phyloP scores from a whole-genome alignment of 2,797 vertebrate species.

The Malacoraja senta region DNA sequence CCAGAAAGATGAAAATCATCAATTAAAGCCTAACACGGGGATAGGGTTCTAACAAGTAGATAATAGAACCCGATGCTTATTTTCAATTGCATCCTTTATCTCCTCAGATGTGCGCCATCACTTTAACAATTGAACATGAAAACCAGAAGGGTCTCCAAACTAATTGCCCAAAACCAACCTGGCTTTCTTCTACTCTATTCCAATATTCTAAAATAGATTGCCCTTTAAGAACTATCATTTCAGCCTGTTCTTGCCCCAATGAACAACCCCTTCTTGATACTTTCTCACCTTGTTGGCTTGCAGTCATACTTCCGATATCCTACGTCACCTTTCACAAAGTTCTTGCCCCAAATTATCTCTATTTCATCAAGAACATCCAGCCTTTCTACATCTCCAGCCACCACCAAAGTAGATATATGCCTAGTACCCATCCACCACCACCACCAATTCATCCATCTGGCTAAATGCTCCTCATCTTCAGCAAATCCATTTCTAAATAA shows the following conservation, averaged over 20 bases:
- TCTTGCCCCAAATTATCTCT: not conserved
- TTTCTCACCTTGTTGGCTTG: not conserved
- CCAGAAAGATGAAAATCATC: not conserved
- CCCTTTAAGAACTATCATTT: not conserved
- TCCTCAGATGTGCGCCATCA: too few species aligned
- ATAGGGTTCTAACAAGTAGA: not conserved
- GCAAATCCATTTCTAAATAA: not conserved
- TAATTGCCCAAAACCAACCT: not conserved
- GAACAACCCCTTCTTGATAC: too few species aligned
- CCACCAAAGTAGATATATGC: not conserved
- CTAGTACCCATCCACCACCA: not conserved
- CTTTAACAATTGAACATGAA: not conserved
- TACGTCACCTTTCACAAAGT: not conserved
- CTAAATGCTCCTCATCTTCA: not conserved
- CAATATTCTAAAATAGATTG: not conserved
- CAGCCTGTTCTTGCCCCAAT: not conserved
- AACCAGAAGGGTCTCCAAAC: not conserved
- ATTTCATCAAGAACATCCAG: not conserved
- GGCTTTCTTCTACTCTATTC: not conserved
- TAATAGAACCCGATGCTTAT: not conserved
- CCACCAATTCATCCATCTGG: not conserved
- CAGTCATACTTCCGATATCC: not conserved
- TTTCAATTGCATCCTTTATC: not conserved
- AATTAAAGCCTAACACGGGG: not conserved
- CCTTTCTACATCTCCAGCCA: not conserved